phyloP scores from a whole-genome alignment of 92 coral and sea anemone genomes.

The Zoanthus sansibaricus region DNA sequence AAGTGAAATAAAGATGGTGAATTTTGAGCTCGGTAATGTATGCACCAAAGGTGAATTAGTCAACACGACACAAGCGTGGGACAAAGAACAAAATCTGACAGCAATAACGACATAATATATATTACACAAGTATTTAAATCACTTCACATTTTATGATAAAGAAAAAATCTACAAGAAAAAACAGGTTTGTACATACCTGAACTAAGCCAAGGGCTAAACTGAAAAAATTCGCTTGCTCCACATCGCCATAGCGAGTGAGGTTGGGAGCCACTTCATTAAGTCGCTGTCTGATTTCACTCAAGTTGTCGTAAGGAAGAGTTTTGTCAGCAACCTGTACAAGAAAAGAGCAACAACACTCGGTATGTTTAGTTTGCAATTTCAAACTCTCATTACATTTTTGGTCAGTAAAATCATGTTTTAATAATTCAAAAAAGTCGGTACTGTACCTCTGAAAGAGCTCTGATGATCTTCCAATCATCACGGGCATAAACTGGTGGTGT shows the following conservation, averaged over 20 bases:
- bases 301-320: conserved; percentile 86
- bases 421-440: too few relatives aligned
- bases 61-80: too few relatives aligned
- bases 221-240: conserved; percentile 97
- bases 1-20: too few relatives aligned
- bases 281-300: conserved; percentile 92
- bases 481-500: conserved; percentile 96
- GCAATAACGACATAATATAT: too few relatives aligned
- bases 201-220: conserved; percentile 86
- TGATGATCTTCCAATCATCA: conserved; percentile 98
- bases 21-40: too few relatives aligned
- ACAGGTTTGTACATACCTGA: conserved; percentile 67
- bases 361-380: background rate
- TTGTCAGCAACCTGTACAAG: conserved; percentile 77
- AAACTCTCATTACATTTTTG: background rate
- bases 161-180: too few relatives aligned
- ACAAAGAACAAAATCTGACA: too few relatives aligned
- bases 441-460: conserved; percentile 96
- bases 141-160: too few relatives aligned
- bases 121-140: too few relatives aligned
- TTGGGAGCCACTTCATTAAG: conserved; percentile 93
- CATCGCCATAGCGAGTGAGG: conserved; percentile 98
- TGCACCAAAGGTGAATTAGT: too few relatives aligned
- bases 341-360: background rate
- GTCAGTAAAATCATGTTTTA: background rate